These are phyloP conservation scores for Alethe diademata DNA, from an alignment of 2,113 vertebrate genomes.

Conservation along the genomic window DNA sequence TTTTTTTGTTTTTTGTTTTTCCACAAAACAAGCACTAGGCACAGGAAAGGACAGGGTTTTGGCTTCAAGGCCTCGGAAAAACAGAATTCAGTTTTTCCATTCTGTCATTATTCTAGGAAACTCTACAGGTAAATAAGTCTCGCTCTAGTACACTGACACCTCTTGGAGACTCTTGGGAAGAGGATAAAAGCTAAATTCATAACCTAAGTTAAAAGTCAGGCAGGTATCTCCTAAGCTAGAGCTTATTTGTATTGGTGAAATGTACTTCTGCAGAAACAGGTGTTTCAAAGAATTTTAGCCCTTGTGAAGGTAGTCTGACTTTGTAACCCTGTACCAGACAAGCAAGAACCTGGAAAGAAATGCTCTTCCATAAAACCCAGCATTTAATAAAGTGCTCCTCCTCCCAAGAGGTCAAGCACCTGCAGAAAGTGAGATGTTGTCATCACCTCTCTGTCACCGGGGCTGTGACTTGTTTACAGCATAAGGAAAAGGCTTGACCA, in stretches of 20 bases:
- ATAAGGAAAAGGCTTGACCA: neutral
- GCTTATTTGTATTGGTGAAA: neutral
- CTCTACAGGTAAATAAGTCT: neutral
- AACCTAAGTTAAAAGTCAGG: neutral
- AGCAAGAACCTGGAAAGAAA: conserved; percentile 11
- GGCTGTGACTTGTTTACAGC: fast-evolving
- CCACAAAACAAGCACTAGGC: neutral
- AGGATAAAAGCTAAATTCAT: neutral
- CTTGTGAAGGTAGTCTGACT: neutral
- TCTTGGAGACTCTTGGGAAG: neutral
- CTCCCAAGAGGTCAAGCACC: neutral
- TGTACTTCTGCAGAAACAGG: neutral
- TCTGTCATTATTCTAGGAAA: neutral
- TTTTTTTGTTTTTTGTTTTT: neutral
- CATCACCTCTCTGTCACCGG: neutral
- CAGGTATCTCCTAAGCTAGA: neutral
- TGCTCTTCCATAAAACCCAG: neutral
- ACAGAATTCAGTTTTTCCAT: conserved; percentile 37
- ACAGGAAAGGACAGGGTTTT: neutral
- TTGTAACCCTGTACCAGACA: neutral
- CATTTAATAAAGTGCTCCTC: neutral
- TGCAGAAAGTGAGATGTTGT: conserved; percentile 12
- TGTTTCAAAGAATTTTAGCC: conserved; percentile 3
- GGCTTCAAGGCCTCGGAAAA: neutral
- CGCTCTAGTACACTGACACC: neutral